Evolutionary conservation across 2,888 invertebrate species (phyloP), one percentile per base, ranked within the genome.

Genomic region (Dusona sp.): DNA sequence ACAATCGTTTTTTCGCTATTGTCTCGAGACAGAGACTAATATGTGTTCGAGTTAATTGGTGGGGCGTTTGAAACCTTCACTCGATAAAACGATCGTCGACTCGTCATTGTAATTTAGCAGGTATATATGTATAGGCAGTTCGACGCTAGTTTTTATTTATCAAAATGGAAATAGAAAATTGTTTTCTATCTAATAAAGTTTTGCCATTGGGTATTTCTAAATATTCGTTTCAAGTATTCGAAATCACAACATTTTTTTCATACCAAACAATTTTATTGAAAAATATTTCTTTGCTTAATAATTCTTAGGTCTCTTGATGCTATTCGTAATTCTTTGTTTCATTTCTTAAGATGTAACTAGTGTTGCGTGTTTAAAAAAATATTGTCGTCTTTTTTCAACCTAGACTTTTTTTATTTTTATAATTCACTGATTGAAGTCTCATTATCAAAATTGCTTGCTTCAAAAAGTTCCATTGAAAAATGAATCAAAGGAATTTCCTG

Each of bases 61-160:
- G 79, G 61, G 73, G 61, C 67, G 78, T 67, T 67, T 68, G 73
- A 85, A 84, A 51, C 79, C 79, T 74, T 78, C 73, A 48, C 86
- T 78, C 65, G 70, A 79, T 75, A 84, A 84, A 88, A 83, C 83
- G 88, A 74, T 88, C 86, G 85, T 88, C 88, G 77, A 80, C 79
- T 79, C 84, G 78, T 88, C 88, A 88, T 86, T 86, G 83, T 87
- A 88, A 88, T 88, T 88, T 79, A 86, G 82, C 89, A 88, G 88
- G 89, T 88, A 88, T 70, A 64, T n/a, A 25, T 45, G 22, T 79
- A 79, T n/a, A 45, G 70, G 79, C 42, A 2, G 61, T 79, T 70
- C 45, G 4, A 77, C n/a, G 64, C 25, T n/a, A 48, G 48, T 11
- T 45, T 19, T 13, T 9, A 33, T 9, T 19, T 29, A 7, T 48